Evolutionary conservation across 2,113 vertebrate genomes (phyloP).

Genomic region (Bettongia penicillata): DNA sequence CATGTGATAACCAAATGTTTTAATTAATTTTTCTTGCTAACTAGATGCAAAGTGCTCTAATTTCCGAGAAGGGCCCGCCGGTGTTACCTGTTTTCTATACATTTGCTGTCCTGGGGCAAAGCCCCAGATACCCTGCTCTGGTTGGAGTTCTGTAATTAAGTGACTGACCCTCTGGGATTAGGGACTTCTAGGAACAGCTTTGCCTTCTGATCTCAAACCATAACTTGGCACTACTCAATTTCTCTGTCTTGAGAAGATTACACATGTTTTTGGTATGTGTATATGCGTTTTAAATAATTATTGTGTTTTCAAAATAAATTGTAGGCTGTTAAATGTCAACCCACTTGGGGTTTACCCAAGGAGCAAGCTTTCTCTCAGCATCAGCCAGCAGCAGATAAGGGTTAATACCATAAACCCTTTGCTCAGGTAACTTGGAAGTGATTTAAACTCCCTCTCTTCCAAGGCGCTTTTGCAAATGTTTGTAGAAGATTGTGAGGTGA

Average conservation of each 20-base stretch:
- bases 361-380: constrained; percentile 43
- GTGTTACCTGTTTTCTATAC: background rate
- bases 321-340: constrained; percentile 54
- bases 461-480: background rate
- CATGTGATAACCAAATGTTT: background rate
- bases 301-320: constrained; percentile 11
- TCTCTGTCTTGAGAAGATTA: background rate
- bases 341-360: constrained; percentile 29
- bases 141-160: background rate
- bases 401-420: constrained; percentile 26
- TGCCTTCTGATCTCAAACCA: background rate
- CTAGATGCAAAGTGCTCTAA: background rate
- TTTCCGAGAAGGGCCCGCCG: background rate
- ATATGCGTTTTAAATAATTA: constrained; percentile 18
- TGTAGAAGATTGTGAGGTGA: background rate
- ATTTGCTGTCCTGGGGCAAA: background rate
- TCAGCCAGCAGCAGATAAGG: constrained; percentile 23
- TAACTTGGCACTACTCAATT: background rate
- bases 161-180: background rate
- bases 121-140: too few relatives aligned
- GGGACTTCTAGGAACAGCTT: background rate
- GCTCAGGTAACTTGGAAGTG: background rate
- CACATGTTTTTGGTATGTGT: constrained; percentile 20
- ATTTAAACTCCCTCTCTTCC: background rate
- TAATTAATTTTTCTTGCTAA: background rate